Conservation (phyloP, 2,888 invertebrate genomes). For the Chaetogeoica ovagalla region DNA sequence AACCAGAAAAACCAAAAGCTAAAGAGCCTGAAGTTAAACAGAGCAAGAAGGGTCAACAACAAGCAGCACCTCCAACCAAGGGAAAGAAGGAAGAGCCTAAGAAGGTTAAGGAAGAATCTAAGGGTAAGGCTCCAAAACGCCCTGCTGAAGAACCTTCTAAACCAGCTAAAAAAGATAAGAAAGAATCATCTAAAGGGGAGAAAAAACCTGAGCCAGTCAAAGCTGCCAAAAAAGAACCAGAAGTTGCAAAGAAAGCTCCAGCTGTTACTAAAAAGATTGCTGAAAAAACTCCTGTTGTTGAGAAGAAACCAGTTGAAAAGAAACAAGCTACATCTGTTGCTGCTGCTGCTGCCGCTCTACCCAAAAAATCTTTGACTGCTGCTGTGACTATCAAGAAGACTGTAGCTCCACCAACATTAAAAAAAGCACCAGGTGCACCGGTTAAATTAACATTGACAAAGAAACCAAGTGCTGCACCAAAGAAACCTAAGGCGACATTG, state of each 20-base stretch:
- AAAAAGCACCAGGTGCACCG: constrained; percentile 53
- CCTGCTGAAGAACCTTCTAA: constrained; percentile 45
- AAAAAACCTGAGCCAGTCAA: constrained; percentile 57
- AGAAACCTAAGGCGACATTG: constrained; percentile 57
- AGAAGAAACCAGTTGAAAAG: constrained; percentile 35
- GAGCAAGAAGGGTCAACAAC: constrained; percentile 34
- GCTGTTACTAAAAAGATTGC: constrained; percentile 56
- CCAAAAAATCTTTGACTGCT: constrained; percentile 53
- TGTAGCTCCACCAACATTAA: constrained; percentile 63
- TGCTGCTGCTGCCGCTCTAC: constrained; percentile 51
- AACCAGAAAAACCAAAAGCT: constrained; percentile 40
- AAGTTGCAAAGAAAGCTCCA: constrained; percentile 63
- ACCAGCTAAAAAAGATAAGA: constrained; percentile 45
- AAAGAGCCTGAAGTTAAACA: constrained; percentile 45
- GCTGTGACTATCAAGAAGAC: constrained; percentile 62
- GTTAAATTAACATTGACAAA: constrained; percentile 58
- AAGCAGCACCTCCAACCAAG: constrained; percentile 41
- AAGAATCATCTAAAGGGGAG: constrained; percentile 57
- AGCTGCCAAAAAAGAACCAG: constrained; percentile 59
- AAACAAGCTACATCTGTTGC: constrained; percentile 54
- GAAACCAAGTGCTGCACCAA: constrained; percentile 58
- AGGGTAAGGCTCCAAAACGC: constrained; percentile 46
- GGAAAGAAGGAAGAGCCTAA: constrained; percentile 52
- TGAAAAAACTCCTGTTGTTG: constrained; percentile 59
- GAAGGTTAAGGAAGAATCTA: constrained; percentile 12